Evolutionary conservation across 2,888 invertebrate species (phyloP), one percentile per base, ranked within the genome.

Genomic region (Tupiocoris notatus): DNA sequence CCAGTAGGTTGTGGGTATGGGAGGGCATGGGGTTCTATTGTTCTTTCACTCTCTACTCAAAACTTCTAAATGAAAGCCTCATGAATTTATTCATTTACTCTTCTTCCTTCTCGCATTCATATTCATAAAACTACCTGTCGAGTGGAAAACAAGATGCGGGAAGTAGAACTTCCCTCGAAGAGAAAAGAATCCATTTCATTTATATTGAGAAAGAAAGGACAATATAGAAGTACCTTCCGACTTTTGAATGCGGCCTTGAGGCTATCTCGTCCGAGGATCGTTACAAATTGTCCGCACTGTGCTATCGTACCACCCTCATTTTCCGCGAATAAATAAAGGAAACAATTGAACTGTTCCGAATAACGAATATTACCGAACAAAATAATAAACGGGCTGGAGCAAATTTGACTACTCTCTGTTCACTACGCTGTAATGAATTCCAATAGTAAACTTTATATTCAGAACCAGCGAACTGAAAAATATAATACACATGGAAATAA

Each of bases 101-200:
- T 22, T 18, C 70, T 63, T 23, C 25, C 70, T 59, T 70, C 23
- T 21, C 22, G 23, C 70, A 70, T 70, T 70, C 70, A 70, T 70
- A 70, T 70, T 70, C 70, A 70, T 70, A 70, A 70, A 70, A 70
- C 70, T 70, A 70, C 70, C 70, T 70, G 70, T 70, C 70, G 70
- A 59, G 70, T 70, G 70, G 70, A 70, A 70, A 70, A 59, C 58
- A 70, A 70, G 70, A 70, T 70, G 70, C 70, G 59, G 68, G 58
- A 70, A 24, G 68, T 23, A 22, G 24, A 68, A 25, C 39, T 64
- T 64, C 39, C 39, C 25, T 39, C 65, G 25, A 9, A 39, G 18
- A 6, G 65, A 39, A 39, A 65, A 65, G 23, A 63, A 63, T 63
- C 2, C 63, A 63, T 63, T 39, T 12, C 39, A 39, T 39, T 39